Evolutionary conservation across 2,888 invertebrate species (phyloP).

Genomic region (Ommatoiulus sabulosus): DNA sequence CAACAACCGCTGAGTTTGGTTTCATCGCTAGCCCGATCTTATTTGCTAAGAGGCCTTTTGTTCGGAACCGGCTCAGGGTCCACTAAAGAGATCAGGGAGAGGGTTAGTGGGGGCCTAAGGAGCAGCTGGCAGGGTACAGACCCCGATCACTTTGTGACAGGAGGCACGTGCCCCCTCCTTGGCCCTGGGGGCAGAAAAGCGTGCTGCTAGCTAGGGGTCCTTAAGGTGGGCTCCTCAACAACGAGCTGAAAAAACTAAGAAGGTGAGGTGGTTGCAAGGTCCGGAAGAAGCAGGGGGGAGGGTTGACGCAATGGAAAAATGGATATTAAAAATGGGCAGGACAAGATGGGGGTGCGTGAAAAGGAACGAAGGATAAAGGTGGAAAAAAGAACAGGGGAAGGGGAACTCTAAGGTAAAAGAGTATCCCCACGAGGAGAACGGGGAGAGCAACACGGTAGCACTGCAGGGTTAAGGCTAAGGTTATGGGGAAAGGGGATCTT

Average conservation of each 20-base stretch:
- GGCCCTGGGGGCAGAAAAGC: not conserved
- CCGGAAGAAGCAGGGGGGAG: no score
- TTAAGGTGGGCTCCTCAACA: not conserved
- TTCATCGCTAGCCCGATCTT: not conserved
- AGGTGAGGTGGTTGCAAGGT: not conserved
- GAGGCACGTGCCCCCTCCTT: not conserved
- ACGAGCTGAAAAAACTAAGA: not conserved
- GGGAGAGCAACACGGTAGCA: not conserved
- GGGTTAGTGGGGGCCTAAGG: not conserved
- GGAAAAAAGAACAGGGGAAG: not conserved
- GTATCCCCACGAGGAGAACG: no score
- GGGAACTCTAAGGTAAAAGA: not conserved
- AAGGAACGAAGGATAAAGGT: not conserved
- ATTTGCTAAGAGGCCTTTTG: not conserved
- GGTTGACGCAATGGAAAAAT: not conserved
- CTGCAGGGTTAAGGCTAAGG: not conserved
- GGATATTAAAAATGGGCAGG: conserved; percentile 12
- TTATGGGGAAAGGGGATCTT: not conserved
- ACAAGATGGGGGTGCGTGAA: conserved; percentile 4
- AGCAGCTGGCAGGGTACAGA: not conserved
- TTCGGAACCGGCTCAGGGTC: not conserved
- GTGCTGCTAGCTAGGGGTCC: not conserved
- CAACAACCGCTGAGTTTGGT: not conserved
- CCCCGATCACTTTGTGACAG: conserved; percentile 19
- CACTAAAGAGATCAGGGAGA: not conserved